A percentile compares a stretch with the other conserved stretches of the same genome.
These are phyloP conservation scores for Delphinapterus leucas DNA, from an alignment of 2,113 vertebrate genomes.

Conservation along the genomic window DNA sequence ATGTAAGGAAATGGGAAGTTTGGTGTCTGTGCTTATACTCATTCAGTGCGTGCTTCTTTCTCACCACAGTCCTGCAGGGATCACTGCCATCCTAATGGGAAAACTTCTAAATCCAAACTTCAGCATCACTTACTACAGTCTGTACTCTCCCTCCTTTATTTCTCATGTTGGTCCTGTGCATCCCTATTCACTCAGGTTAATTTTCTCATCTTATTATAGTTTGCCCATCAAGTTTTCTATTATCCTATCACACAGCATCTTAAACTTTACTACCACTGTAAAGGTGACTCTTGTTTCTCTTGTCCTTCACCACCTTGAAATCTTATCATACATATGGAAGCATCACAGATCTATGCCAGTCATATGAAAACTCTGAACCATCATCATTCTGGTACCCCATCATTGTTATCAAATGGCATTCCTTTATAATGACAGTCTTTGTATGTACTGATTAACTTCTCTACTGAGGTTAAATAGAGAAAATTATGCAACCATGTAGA, in stretches of 20 bases:
- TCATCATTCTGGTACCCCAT: neutral
- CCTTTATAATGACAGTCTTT: neutral
- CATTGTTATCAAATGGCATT: neutral
- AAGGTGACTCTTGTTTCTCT: neutral
- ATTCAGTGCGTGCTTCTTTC: neutral
- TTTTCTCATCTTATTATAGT: neutral
- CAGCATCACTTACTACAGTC: neutral
- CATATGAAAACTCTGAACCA: neutral
- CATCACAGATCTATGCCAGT: neutral
- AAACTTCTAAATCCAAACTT: neutral
- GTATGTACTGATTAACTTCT: neutral
- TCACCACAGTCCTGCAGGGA: neutral
- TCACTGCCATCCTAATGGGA: neutral
- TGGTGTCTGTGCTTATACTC: neutral
- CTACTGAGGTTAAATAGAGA: neutral
- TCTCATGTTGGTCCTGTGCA: neutral
- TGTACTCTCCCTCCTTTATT: neutral
- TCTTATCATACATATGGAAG: neutral
- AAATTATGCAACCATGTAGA: neutral
- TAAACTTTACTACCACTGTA: neutral
- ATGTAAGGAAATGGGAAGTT: neutral
- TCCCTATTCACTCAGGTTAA: neutral
- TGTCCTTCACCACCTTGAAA: neutral
- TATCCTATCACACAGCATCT: neutral
- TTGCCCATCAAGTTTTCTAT: neutral